A percentile compares a stretch with the other conserved stretches of the same genome.
phyloP scores from a whole-genome alignment of 2,113 vertebrate genomes.

The Gobius niger region DNA sequence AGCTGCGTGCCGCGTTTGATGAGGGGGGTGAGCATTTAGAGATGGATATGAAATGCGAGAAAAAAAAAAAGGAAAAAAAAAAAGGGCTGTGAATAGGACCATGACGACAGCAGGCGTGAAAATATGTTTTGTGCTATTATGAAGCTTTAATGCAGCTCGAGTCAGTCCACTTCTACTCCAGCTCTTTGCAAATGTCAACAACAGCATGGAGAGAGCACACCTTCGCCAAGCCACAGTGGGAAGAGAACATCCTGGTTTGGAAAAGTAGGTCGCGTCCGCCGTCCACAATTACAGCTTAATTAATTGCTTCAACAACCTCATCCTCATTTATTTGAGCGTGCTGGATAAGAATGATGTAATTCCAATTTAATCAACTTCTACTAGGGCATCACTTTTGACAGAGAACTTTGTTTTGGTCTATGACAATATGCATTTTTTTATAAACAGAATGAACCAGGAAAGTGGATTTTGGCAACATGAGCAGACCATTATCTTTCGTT shows the following conservation, averaged over 20 bases:
- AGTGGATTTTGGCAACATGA: no score
- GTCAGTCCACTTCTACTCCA: not conserved
- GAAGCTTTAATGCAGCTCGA: not conserved
- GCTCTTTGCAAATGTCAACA: not conserved
- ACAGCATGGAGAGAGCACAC: not conserved
- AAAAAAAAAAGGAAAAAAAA: slow-evolving; percentile 4
- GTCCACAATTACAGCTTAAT: slow-evolving; percentile 38
- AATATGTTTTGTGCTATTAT: slow-evolving; percentile 15
- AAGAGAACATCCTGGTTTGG: not conserved
- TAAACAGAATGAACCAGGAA: no score
- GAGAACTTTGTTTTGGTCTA: not conserved
- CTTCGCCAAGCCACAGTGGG: not conserved
- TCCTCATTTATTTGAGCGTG: not conserved
- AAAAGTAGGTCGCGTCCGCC: slow-evolving; percentile 51
- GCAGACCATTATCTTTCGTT: no score
- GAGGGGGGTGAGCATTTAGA: not conserved
- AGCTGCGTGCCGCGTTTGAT: not conserved
- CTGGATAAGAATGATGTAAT: not conserved
- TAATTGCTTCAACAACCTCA: slow-evolving; percentile 34
- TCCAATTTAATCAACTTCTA: slow-evolving; percentile 9
- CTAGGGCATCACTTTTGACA: not conserved
- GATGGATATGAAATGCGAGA: not conserved
- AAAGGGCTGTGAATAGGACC: slow-evolving; percentile 4
- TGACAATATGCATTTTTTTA: no score
- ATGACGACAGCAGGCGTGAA: slow-evolving; percentile 1